A percentile compares a stretch with the other conserved stretches of the same genome.
These are phyloP conservation scores for Sycophila texana DNA, from an alignment of 2,888 invertebrate species.

Conservation along the genomic window DNA sequence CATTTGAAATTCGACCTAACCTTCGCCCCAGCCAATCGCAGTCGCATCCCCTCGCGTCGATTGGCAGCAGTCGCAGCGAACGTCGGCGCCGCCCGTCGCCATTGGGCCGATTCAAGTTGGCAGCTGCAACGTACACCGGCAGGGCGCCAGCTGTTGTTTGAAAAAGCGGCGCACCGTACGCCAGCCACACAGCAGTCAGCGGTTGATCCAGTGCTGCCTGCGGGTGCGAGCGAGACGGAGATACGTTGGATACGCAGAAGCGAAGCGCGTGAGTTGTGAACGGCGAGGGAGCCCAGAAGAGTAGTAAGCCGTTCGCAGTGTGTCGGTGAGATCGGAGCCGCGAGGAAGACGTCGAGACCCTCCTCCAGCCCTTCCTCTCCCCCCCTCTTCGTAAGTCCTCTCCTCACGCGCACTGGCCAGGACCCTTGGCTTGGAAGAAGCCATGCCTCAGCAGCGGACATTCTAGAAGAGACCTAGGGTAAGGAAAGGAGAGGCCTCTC, in stretches of 20 bases:
- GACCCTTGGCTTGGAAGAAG: too few relatives aligned
- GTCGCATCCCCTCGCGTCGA: not conserved
- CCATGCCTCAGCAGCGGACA: too few relatives aligned
- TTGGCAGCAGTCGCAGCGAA: not conserved
- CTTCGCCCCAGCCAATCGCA: too few relatives aligned
- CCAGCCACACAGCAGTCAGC: not conserved
- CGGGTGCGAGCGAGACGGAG: constrained; percentile 14
- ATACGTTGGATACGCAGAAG: constrained; percentile 7
- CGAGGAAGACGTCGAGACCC: not conserved
- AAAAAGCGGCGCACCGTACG: too few relatives aligned
- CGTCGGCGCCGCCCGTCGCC: constrained; percentile 9
- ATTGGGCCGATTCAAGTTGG: constrained; percentile 47
- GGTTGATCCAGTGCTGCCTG: not conserved
- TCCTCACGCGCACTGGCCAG: too few relatives aligned
- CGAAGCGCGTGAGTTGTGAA: not conserved
- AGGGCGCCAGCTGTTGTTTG: constrained; percentile 48
- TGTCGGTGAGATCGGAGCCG: not conserved
- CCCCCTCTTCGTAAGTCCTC: not conserved
- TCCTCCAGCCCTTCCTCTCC: too few relatives aligned
- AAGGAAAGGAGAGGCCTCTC: not conserved
- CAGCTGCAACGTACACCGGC: constrained; percentile 49
- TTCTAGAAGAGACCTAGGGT: not conserved
- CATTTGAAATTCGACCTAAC: too few relatives aligned
- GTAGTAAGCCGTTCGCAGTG: too few relatives aligned
- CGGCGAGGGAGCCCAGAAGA: not conserved